Evolutionary conservation across 2,888 invertebrate genomes (phyloP), one percentile per base, ranked within the genome.

Genomic region (Polia nebulosa): DNA sequence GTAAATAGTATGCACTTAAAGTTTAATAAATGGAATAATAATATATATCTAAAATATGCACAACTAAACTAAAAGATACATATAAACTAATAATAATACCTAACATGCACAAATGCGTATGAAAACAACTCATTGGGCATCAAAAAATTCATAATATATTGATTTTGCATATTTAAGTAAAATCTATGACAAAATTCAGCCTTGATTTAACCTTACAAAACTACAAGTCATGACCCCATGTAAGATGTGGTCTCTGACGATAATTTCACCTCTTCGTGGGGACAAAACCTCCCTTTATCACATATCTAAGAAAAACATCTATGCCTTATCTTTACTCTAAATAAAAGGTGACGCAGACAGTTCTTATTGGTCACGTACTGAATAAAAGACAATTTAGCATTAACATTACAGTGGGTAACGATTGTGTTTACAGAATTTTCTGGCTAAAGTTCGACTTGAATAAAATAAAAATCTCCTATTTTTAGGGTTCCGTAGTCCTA

Each of bases 301-400:
- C 5, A 36, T 39, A 13, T 13, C 27, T 36, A 27, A 47, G 25
- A 27, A 47, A 56, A 41, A 25, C 41, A 34, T 22, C 13, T 44
- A 65, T 52, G 25, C 13, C 17, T 32, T 34, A 73, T 55, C 22
- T 61, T 20, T 15, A 52, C n/a, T 34, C 13, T 20, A 60, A 59
- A 74, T 52, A 74, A 63, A 51, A 63, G 56, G 25, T 51, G 59
- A 57, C 51, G 56, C 56, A 56, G 55, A 47, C 51, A 44, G 20
- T 17, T 22, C 9, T 15, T 17, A 47, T 36, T 52, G 52, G 52
- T 57, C 57, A 63, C 52, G 57, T 29, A 15, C n/a, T 20, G 0
- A n/a, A 2, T 27, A 52, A 44, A 29, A 59, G 36, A 36, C 34
- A 57, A 41, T 53, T 45, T n/a, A n/a, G n/a, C n/a, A n/a, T n/a